Base-by-base conservation (phyloP, 2,888 invertebrate genomes). In the Meloe dianella region DNA sequence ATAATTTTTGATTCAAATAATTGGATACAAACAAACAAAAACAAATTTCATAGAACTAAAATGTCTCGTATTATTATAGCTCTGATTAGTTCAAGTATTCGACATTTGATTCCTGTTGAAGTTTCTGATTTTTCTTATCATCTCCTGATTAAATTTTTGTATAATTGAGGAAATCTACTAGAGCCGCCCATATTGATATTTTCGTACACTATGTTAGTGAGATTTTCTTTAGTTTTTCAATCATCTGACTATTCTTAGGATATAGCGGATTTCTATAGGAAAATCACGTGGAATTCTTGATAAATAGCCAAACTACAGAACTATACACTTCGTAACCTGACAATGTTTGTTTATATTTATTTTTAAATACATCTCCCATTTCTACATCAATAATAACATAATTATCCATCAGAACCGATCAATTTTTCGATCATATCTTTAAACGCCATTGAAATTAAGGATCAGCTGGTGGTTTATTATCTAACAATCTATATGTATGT, bases 241-340 rank as follows among this genome's bases (percentile, higher is more conserved):
- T 68, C 68, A 68, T 64, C 68, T 68, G 68, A 68, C 68, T 68
- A 68, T 68, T 68, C 65, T 68, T 68, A 68, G 68, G 68, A 65
- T 51, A 61, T 47, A 20, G 9, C 6, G 63, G 41, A 29, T 8
- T 51, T 47, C 65, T 56, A 66, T 63, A 65, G 59, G 60, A 66
- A 60, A 61, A 63, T 71, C 71, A 71, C 71, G 69, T 71, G 71
- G 69, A 67, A 71, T 69, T 71, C 69, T 63, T 71, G 71, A 71
- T 59, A 22, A n/a, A 14, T 22, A 65, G 71, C 71, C 71, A 71
- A 57, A 47, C 47, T 47, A 22, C 20, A 47, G 10, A 47, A 47
- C 47, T 47, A 41, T 17, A 41, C 14, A 3, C 35, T 35, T 4
- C 17, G 8, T 0, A 41, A 41, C 35, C 35, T 35, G 14, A 35